Evolutionary conservation across 2,797 vertebrate genomes (phyloP).

Genomic region (Cuniculus paca): DNA sequence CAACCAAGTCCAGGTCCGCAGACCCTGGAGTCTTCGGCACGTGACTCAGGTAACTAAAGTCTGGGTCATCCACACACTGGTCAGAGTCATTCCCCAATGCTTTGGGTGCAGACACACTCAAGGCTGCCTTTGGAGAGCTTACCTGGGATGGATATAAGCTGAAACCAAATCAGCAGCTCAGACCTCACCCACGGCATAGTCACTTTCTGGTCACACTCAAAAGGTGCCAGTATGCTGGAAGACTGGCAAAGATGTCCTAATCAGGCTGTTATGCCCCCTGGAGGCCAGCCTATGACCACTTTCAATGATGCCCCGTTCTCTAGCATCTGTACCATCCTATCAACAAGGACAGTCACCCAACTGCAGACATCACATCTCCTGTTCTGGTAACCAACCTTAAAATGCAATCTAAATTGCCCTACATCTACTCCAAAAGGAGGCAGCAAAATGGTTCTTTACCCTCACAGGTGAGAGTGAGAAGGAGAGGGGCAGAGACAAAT

Average conservation of each 20-base stretch:
- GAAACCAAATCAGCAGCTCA: constrained; percentile 18
- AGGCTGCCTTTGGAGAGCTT: neutral
- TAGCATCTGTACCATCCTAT: fast-evolving
- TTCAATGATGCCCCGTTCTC: neutral
- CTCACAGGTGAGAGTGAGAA: neutral
- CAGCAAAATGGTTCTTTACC: neutral
- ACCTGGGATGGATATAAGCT: neutral
- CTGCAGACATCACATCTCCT: neutral
- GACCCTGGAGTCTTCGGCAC: neutral
- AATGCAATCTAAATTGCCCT: constrained; percentile 59
- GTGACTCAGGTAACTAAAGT: neutral
- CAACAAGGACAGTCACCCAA: neutral
- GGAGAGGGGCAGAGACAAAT: neutral
- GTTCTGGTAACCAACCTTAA: constrained; percentile 61
- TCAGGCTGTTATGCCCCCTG: neutral
- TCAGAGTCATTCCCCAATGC: neutral
- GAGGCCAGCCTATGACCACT: neutral
- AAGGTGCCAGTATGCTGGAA: neutral
- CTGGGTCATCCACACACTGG: neutral
- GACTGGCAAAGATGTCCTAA: neutral
- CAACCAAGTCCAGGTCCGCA: neutral
- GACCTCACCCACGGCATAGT: neutral
- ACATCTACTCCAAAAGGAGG: constrained; percentile 54
- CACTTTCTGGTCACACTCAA: neutral
- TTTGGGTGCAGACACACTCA: neutral